Base-by-base conservation (phyloP, 1,140 invertebrate species). In the Drosophila auraria region DNA sequence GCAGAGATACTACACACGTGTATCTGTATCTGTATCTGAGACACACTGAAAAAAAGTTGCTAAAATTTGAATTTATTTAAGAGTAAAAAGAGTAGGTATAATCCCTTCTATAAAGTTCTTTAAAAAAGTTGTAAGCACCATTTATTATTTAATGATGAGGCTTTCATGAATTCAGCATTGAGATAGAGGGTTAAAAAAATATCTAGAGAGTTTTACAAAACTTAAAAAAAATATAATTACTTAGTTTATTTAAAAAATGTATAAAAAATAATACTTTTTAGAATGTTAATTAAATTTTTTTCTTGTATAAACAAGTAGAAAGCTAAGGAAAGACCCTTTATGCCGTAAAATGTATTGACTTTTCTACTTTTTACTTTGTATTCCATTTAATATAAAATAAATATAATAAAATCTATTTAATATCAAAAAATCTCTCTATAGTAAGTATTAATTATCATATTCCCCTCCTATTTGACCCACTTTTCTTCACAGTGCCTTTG, bases 1-100 rank as follows among this genome's bases (percentile, higher is more conserved):
- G 68, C 54, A 57, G 54, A 57, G 54, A 57, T 57, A 57, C 54
- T 57, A 57, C 20, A 57, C 54, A 57, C 54, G 54, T 57, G 54
- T 61, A 58, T 42, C 5, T 63, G 60, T 49, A 57, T 57, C 33
- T 57, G 27, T 53, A 42, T 49, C 5, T 23, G 9, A 6, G 11
- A 25, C 20, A 57, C 36, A 36, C 36, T 11, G 14, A 0, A 12
- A 40, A 40, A 56, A 57, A 38, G 1, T 3, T 14, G 12, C 6
- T 23, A 1, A 15, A 38, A 38, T 5, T 6, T 14, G 4, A 6
- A 7, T 14, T 36, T 54, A 20, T 36, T 8, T 1, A 30, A 20
- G 14, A 6, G 5, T 8, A 8, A 2, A 2, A 2, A 47, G 45
- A 20, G 0, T 23, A 5, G 11, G 0, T 9, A 5, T 0, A 8